phyloP scores from a whole-genome alignment of 2,888 invertebrate genomes.

The Hydrotaea cyrtoneurina region DNA sequence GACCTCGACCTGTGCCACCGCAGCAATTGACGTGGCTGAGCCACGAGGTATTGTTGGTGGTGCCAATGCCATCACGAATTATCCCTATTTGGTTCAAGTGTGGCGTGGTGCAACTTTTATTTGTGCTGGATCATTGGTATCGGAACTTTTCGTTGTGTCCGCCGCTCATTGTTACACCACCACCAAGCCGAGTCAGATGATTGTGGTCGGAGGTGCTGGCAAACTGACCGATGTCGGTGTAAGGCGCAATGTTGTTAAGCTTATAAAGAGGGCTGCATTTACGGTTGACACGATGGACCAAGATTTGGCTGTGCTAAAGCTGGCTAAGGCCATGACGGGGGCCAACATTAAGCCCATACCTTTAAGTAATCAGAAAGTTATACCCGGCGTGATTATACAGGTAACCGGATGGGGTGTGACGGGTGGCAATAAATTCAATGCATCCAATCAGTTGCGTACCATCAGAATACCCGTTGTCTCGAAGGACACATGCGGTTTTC shows the following conservation, averaged over 20 bases:
- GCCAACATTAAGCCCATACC: constrained; percentile 49
- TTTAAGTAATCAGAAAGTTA: constrained; percentile 68
- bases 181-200: constrained; percentile 60
- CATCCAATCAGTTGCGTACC: no score
- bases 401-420: constrained; percentile 73
- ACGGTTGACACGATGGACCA: constrained; percentile 67
- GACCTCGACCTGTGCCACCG: no score
- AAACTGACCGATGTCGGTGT: constrained; percentile 70
- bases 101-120: constrained; percentile 70
- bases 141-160: constrained; percentile 73
- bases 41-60: constrained; percentile 75
- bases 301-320: constrained; percentile 74
- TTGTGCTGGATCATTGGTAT: constrained; percentile 76
- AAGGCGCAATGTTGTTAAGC: constrained; percentile 57
- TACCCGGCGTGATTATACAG: constrained; percentile 56
- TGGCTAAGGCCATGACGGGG: constrained; percentile 63
- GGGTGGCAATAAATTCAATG: no score
- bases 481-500: constrained; percentile 54
- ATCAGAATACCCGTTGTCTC: constrained; percentile 30
- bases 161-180: constrained; percentile 75
- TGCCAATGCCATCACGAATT: constrained; percentile 64
- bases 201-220: constrained; percentile 68
- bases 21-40: no score
- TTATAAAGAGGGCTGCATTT: no score
- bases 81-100: constrained; percentile 75